Evolutionary conservation across 2,113 vertebrate genomes (phyloP).

Genomic region (Labrus mixtus): DNA sequence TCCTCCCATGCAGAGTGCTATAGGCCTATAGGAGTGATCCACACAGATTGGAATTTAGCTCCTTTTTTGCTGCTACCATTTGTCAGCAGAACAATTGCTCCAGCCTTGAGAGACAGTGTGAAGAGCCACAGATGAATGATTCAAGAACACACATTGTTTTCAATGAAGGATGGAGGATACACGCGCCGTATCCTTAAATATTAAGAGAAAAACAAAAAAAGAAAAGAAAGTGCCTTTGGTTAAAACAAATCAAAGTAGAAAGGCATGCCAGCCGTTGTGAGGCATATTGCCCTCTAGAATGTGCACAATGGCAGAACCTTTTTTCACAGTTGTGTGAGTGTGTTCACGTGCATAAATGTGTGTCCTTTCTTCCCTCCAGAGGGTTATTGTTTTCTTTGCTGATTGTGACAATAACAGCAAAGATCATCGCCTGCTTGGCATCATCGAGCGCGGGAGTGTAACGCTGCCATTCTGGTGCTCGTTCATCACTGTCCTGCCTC

Average conservation of each 20-base stretch:
- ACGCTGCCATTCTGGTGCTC: slow-evolving; percentile 58
- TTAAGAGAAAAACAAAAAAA: slow-evolving; percentile 14
- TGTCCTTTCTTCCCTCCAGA: slow-evolving; percentile 8
- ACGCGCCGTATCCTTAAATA: slow-evolving; percentile 54
- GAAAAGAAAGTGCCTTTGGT: slow-evolving; percentile 33
- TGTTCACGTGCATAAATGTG: neutral
- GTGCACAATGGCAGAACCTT: slow-evolving; percentile 21
- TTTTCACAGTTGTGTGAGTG: neutral
- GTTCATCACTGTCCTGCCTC: slow-evolving; percentile 72
- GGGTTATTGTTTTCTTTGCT: slow-evolving; percentile 47
- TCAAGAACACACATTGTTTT: slow-evolving; percentile 58
- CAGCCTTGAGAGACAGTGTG: slow-evolving; percentile 71
- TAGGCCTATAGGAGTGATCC: slow-evolving; percentile 43
- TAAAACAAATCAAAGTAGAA: slow-evolving; percentile 55
- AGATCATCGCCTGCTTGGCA: slow-evolving; percentile 62
- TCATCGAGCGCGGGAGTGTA: slow-evolving; percentile 52
- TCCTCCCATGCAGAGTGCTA: slow-evolving; percentile 30
- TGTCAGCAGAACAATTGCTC: slow-evolving; percentile 62
- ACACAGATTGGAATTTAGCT: slow-evolving; percentile 50
- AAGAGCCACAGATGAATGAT: slow-evolving; percentile 73
- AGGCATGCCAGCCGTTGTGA: slow-evolving; percentile 27
- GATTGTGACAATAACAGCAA: slow-evolving; percentile 69
- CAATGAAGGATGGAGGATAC: slow-evolving; percentile 57
- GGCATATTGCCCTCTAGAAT: neutral
- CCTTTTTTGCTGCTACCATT: slow-evolving; percentile 44